A percentile compares a stretch with the other conserved stretches of the same genome.
Evolutionary conservation across 1,140 invertebrate species (phyloP).

Genomic region (Grapholita molesta): DNA sequence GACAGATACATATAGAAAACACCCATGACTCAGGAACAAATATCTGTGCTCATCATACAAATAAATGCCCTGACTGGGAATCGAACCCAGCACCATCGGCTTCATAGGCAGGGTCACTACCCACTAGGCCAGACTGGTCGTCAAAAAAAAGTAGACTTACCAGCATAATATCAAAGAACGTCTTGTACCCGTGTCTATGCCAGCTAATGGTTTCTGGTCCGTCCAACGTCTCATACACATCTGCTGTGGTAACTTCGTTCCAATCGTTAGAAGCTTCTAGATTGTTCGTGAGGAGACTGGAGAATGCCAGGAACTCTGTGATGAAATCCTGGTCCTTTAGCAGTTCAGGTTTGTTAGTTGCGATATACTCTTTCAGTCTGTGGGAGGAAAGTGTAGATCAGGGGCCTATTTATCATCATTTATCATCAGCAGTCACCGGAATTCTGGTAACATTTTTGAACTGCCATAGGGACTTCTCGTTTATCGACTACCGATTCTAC

Average conservation of each 20-base stretch:
- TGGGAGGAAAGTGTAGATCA: background rate
- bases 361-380: slow-evolving; percentile 30
- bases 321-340: slow-evolving; percentile 46
- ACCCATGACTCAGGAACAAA: no score
- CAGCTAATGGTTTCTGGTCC: slow-evolving; percentile 57
- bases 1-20: no score
- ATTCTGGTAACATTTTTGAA: no score
- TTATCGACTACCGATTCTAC: no score
- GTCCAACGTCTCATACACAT: slow-evolving; percentile 31
- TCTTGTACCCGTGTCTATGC: slow-evolving; percentile 56
- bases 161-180: slow-evolving; percentile 57
- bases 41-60: no score
- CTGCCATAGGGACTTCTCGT: no score
- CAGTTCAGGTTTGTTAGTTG: slow-evolving; percentile 33
- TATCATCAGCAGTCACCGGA: no score
- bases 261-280: slow-evolving; percentile 51
- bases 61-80: no score
- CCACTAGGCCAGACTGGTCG: no score
- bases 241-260: slow-evolving; percentile 46
- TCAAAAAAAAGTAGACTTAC: slow-evolving; percentile 39
- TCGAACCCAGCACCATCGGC: no score
- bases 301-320: slow-evolving; percentile 38
- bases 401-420: background rate
- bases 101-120: no score
- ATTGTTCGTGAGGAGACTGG: slow-evolving; percentile 46